Base-by-base conservation (phyloP, 2,888 invertebrate genomes). In the Drosophila diplacantha region DNA sequence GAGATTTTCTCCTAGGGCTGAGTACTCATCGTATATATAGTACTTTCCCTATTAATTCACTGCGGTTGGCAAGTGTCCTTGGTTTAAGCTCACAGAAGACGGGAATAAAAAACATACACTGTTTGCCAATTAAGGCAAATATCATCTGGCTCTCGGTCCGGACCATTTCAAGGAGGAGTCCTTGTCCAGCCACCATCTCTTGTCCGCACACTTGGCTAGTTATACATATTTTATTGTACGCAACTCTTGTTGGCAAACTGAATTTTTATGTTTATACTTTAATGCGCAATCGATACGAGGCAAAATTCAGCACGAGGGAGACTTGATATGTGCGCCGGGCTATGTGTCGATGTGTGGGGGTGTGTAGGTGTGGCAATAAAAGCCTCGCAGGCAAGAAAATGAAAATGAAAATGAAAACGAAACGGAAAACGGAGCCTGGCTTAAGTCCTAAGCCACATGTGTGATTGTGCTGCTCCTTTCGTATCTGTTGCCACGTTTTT, bases 281-380 rank as follows among this genome's bases (percentile, higher is more conserved):
- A 73, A 80, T 74, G 77, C 67, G 60, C 71, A 77, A 80, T 77
- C 80, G 73, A 80, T 77, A 75, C 52, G 53, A 35, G 35, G 37
- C 59, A 41, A 24, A 41, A 41, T 41, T 41, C 41, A 41, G 41
- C 24, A 49, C 26, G 32, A 12, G 58, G 39, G 14, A 12, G 57
- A 8, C 32, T 49, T 64, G 71, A 73, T 56, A 73, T 60, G 68
- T 71, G 54, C 18, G 43, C 43, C 34, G 32, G 56, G 43, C 29
- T 60, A 49, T 46, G 43, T 18, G 29, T 3, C 4, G 6, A 29
- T 51, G 52, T 43, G 26, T 18, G 44, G 3, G 37, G 8, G 39
- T 37, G 53, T 31, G 56, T 65, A 58, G 58, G 50, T 59, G 61
- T 41, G 49, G 64, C 72, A 55, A 74, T 79, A 70, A 78, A 72